Evolutionary conservation across 37 sponge, comb jelly and placozoan species (phyloP).

Genomic region (Beroe forskalii): DNA sequence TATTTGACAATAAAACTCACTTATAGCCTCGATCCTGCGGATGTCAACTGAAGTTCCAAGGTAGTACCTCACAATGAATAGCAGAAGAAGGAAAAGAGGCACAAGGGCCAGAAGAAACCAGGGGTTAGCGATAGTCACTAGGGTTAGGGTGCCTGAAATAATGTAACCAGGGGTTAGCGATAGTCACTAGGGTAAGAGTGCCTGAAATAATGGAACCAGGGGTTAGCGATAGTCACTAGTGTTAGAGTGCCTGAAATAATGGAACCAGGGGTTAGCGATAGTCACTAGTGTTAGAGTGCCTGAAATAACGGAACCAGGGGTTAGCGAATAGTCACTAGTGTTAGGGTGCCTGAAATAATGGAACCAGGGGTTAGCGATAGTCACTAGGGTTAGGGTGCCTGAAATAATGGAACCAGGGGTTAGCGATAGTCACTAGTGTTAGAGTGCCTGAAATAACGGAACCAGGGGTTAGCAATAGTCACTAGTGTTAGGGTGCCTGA

Average conservation of each 20-base stretch:
- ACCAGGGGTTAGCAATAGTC: background rate
- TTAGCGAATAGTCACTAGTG: background rate
- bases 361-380: background rate
- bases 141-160: slow-evolving; percentile 6
- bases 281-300: background rate
- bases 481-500: background rate
- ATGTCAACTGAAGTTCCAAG: slow-evolving; percentile 48
- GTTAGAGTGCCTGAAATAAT: background rate
- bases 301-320: slow-evolving; percentile 6
- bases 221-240: background rate
- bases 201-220: slow-evolving; percentile 14
- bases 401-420: slow-evolving; percentile 12
- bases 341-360: slow-evolving; percentile 1
- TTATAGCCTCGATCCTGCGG: slow-evolving; percentile 34
- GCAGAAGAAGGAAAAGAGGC: background rate
- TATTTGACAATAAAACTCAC: background rate
- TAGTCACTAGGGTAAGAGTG: background rate
- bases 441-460: background rate
- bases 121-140: background rate
- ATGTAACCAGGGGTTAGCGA: slow-evolving; percentile 11
- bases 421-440: background rate
- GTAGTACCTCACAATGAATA: slow-evolving; percentile 20
- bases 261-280: background rate
- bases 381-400: background rate
- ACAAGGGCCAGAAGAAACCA: slow-evolving; percentile 23